Evolutionary conservation across 2,888 invertebrate genomes (phyloP).

Genomic region (Ophion costatus): DNA sequence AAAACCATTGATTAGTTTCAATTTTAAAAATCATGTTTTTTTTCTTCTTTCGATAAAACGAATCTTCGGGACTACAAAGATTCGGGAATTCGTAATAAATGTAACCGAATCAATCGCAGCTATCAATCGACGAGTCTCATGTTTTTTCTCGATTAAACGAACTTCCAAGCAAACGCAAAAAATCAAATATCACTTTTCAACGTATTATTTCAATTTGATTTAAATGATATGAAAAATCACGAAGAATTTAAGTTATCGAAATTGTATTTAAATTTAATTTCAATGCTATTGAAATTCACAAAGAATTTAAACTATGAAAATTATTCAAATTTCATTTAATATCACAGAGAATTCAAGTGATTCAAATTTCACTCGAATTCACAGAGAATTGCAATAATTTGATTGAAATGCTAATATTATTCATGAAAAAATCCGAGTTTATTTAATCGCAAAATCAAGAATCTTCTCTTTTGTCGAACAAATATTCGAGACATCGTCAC

Average conservation of each 20-base stretch:
- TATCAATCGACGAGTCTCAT: background rate
- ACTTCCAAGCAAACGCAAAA: background rate
- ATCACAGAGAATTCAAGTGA: background rate
- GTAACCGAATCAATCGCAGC: background rate
- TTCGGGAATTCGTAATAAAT: background rate
- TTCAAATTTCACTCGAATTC: background rate
- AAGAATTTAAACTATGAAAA: background rate
- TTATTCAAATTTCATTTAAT: background rate
- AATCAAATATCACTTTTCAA: background rate
- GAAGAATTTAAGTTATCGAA: too few species aligned
- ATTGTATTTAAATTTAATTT: background rate
- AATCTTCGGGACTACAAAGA: too few species aligned
- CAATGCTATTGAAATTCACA: background rate
- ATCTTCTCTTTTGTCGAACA: background rate
- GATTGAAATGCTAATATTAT: background rate
- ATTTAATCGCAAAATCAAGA: background rate
- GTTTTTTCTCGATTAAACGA: background rate
- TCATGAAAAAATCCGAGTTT: background rate
- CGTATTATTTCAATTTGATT: too few species aligned
- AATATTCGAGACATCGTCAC: background rate
- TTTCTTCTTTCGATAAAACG: background rate
- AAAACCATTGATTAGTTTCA: background rate
- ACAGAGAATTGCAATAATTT: too few species aligned
- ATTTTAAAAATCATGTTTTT: background rate
- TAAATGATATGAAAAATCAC: too few species aligned